These are phyloP conservation scores for Leptodactylus fuscus DNA, from an alignment of 2,113 vertebrate species.

Conservation along the genomic window DNA sequence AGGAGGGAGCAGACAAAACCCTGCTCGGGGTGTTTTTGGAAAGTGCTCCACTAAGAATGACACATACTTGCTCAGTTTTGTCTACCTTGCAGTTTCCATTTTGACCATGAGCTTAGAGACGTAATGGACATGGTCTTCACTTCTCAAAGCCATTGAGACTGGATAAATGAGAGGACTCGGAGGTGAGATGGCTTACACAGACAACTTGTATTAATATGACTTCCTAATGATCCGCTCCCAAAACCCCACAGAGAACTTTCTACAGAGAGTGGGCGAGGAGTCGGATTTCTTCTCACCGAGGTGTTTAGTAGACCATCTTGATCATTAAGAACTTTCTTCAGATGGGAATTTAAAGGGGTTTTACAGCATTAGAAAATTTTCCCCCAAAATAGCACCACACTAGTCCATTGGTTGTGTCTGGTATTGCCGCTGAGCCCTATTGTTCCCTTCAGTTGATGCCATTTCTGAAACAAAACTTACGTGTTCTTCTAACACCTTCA, in stretches of 20 bases:
- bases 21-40: conserved; percentile 3
- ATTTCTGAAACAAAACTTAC: no score
- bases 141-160: neutral
- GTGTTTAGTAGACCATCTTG: no score
- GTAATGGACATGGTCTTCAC: conserved; percentile 14
- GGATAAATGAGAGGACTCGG: conserved; percentile 5
- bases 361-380: neutral
- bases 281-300: neutral
- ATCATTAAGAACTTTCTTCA: no score
- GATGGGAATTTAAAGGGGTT: no score
- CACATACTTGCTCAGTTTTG: neutral
- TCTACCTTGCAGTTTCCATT: conserved; percentile 20
- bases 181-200: conserved; percentile 7
- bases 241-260: neutral
- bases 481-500: no score
- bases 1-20: conserved; percentile 50
- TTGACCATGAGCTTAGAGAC: conserved; percentile 14
- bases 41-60: conserved; percentile 47
- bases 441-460: neutral
- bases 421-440: neutral
- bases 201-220: neutral
- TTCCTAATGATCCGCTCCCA: neutral
- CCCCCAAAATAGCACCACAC: neutral
- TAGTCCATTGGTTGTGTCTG: neutral
- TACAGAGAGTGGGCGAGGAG: neutral